These are phyloP conservation scores for Eremobia ochroleuca DNA, from an alignment of 2,888 invertebrate species.

Conservation along the genomic window DNA sequence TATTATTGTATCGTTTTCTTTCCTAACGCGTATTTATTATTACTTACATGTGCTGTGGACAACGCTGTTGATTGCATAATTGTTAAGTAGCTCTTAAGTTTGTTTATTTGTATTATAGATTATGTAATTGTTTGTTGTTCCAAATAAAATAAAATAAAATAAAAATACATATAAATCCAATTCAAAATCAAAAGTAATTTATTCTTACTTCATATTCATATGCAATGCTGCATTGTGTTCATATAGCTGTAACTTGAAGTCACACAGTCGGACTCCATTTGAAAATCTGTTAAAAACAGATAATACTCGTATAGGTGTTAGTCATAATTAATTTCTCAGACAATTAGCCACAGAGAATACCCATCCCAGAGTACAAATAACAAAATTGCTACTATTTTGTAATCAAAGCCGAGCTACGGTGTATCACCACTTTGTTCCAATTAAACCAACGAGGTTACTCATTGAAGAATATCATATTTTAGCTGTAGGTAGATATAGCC, in stretches of 20 bases:
- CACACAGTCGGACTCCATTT: background rate
- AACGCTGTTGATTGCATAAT: no score
- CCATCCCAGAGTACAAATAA: background rate
- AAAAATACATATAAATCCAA: no score
- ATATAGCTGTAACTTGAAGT: background rate
- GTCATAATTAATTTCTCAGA: background rate
- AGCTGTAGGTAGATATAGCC: background rate
- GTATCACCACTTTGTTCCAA: background rate
- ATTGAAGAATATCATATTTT: slow-evolving; percentile 19
- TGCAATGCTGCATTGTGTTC: background rate
- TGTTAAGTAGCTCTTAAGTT: no score
- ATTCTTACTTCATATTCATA: background rate
- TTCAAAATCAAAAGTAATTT: background rate
- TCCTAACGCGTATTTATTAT: no score
- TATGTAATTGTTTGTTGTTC: no score
- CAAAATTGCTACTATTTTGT: slow-evolving; percentile 5
- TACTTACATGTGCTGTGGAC: no score
- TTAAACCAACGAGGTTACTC: slow-evolving; percentile 3
- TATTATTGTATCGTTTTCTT: no score
- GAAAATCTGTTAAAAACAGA: background rate
- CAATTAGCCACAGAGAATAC: background rate
- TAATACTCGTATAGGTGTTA: background rate
- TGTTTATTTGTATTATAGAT: no score
- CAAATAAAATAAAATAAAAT: no score
- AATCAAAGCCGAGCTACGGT: background rate